These are phyloP conservation scores for Siderastrea radians DNA, from an alignment of 92 coral and sea anemone genomes.

Conservation along the genomic window DNA sequence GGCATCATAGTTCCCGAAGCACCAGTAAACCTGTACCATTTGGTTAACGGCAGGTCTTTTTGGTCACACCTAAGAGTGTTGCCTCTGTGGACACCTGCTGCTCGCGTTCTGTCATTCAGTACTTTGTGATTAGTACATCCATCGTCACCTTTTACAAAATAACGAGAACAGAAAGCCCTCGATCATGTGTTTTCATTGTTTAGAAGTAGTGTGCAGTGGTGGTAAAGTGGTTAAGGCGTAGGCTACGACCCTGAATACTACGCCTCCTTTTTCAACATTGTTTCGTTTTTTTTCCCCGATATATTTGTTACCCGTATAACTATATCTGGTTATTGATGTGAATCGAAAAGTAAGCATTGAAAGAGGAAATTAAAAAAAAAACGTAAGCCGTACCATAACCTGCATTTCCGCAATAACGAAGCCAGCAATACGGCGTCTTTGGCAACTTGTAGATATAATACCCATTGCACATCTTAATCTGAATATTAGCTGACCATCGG, in stretches of 20 bases:
- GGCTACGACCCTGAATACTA: too few species aligned
- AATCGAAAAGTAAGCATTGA: slow-evolving; percentile 47
- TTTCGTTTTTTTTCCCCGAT: too few species aligned
- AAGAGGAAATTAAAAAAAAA: neutral
- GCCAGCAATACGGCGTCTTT: slow-evolving; percentile 40
- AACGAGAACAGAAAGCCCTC: neutral
- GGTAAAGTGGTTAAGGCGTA: too few species aligned
- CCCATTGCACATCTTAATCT: slow-evolving; percentile 65
- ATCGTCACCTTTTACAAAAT: neutral
- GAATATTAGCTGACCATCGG: slow-evolving; percentile 49
- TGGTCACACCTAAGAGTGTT: slow-evolving; percentile 41
- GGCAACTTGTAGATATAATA: slow-evolving; percentile 64
- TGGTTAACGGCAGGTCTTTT: slow-evolving; percentile 18
- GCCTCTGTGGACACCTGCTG: slow-evolving; percentile 31
- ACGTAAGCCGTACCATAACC: slow-evolving; percentile 23
- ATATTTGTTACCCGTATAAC: too few species aligned
- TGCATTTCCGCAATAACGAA: slow-evolving; percentile 77
- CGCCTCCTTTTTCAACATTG: too few species aligned
- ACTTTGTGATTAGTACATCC: slow-evolving; percentile 18
- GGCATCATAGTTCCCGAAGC: slow-evolving; percentile 64
- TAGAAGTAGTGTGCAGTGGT: too few species aligned
- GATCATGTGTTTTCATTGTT: too few species aligned
- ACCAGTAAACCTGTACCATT: slow-evolving; percentile 70
- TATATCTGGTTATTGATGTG: neutral
- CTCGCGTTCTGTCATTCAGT: slow-evolving; percentile 27